Evolutionary conservation across 2,113 vertebrate genomes (phyloP).

Genomic region (Poeciliopsis turrubarensis): DNA sequence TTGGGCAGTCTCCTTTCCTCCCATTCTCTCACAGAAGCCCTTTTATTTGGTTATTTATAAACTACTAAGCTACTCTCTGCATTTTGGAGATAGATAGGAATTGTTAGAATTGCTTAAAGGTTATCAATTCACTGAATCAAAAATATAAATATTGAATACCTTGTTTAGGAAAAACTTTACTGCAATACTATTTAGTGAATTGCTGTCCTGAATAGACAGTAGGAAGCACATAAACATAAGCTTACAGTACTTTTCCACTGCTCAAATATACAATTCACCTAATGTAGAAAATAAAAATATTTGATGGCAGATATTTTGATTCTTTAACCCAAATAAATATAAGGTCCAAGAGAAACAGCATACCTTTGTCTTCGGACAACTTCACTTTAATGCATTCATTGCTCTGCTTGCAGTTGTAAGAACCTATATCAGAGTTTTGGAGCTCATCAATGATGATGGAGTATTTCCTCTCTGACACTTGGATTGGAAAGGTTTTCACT

Average conservation of each 20-base stretch:
- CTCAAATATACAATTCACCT: not conserved
- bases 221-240: not conserved
- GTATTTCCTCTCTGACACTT: too few relatives aligned
- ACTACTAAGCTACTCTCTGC: not conserved
- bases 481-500: too few relatives aligned
- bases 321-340: too few relatives aligned
- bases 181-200: not conserved
- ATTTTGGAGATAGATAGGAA: not conserved
- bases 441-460: too few relatives aligned
- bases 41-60: not conserved
- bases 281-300: too few relatives aligned
- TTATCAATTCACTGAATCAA: too few relatives aligned
- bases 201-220: slow-evolving; percentile 14
- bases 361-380: not conserved
- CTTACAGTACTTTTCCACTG: not conserved
- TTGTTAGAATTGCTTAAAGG: not conserved
- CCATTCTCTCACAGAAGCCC: not conserved
- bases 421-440: too few relatives aligned
- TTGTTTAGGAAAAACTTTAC: too few relatives aligned
- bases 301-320: too few relatives aligned
- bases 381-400: too few relatives aligned
- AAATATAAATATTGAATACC: too few relatives aligned
- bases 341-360: not conserved
- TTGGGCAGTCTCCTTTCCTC: not conserved
- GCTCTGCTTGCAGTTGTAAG: too few relatives aligned